Percentiles rank a stretch among this genome's conserved stretches.
These are phyloP conservation scores for Macaca nemestrina DNA, from an alignment of 2,113 vertebrate species.

Conservation along the genomic window DNA sequence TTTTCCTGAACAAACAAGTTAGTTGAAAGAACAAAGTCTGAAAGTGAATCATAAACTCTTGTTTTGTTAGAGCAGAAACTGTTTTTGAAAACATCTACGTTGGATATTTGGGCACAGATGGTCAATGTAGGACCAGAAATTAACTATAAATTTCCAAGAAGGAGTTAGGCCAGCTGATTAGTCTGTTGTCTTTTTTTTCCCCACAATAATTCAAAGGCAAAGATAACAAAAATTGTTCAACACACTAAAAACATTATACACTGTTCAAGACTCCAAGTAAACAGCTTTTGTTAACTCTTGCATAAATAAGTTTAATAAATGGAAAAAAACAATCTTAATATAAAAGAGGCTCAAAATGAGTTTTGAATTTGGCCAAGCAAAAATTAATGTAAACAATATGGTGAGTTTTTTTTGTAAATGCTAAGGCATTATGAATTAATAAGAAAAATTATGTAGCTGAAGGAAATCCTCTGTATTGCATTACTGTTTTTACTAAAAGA, in stretches of 20 bases:
- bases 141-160: slow-evolving; percentile 15
- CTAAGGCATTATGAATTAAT: neutral
- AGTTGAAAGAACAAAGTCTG: slow-evolving; percentile 83
- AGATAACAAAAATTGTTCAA: slow-evolving; percentile 60
- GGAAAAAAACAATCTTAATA: slow-evolving; percentile 30
- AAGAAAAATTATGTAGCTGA: neutral
- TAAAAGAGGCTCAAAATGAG: slow-evolving; percentile 51
- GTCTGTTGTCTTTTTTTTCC: neutral
- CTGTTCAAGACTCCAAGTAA: slow-evolving; percentile 57
- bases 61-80: slow-evolving; percentile 60
- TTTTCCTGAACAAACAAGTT: slow-evolving; percentile 82
- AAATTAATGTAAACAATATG: slow-evolving; percentile 34
- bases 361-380: slow-evolving; percentile 20
- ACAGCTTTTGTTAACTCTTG: slow-evolving; percentile 65
- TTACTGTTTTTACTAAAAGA: neutral
- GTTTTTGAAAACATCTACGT: slow-evolving; percentile 66
- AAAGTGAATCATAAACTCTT: slow-evolving; percentile 84
- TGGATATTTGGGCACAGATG: slow-evolving; percentile 57
- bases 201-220: slow-evolving; percentile 51
- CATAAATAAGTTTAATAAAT: slow-evolving; percentile 57
- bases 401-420: neutral
- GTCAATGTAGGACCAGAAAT: slow-evolving; percentile 46
- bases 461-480: neutral
- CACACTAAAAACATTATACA: neutral
- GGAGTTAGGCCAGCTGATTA: slow-evolving; percentile 9